Evolutionary conservation across 2,113 vertebrate genomes (phyloP), one percentile per base, ranked within the genome.

Genomic region (Anolis carolinensis): DNA sequence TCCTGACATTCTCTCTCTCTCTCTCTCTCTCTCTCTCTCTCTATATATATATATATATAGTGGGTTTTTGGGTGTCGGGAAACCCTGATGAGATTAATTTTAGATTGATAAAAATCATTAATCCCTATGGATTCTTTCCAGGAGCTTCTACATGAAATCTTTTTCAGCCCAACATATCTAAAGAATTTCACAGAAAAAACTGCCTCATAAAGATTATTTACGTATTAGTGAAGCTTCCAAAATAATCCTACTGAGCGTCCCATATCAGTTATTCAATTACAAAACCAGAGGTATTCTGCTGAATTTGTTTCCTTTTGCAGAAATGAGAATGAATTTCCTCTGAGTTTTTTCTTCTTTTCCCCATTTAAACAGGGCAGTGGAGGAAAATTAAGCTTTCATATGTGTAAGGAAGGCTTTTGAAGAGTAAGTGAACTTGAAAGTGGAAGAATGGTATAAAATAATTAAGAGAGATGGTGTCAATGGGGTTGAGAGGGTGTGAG

Each of bases 401-500:
- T 90, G 59, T 39, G 30, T 36, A 62, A 11, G 3, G 2, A 65
- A 83, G 32, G 73, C 27, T 4, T 0, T 73, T 76, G 55, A 79
- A 80, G 84, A 79, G 44, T 80, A 2, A 7, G 10, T 88, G 8
- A 67, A 11, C 0, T 86, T 4, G 9, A 87, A 55, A 87, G 20
- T 75, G n/a, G 32, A 32, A 72, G 21, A 88, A 52, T 5, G 21
- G 62, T n/a, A 9, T 83, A 70, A 92, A 92, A 90, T 78, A 87
- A 86, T 81, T 20, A 84, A 63, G 70, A 80, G 27, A 32, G 13
- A 86, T 39, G 32, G 20, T 87, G 77, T 67, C 86, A 10, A 1
- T 55, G 21, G 30, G 16, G 27, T 36, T 90, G 70, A n/a, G 88
- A 77, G 72, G 68, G 83, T 89, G 70, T 84, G 80, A 90, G 48